Evolutionary conservation across 2,797 vertebrate genomes (phyloP).

Genomic region (Protonibea diacanthus): DNA sequence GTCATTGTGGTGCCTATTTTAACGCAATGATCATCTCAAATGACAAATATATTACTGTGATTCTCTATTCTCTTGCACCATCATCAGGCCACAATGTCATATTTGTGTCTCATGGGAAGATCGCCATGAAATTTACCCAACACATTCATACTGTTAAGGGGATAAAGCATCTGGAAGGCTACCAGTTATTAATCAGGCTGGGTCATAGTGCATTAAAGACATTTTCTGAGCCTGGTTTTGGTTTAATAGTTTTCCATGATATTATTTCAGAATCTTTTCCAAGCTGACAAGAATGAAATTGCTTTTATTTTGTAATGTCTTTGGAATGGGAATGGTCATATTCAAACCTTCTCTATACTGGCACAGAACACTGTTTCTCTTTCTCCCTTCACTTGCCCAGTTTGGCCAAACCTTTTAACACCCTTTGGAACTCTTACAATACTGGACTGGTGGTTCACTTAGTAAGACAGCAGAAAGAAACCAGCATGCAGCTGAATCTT

Average conservation of each 20-base stretch:
- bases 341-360: not conserved
- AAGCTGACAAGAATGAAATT: not conserved
- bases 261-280: slow-evolving; percentile 1
- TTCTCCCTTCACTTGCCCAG: not conserved
- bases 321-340: not conserved
- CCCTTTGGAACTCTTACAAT: slow-evolving; percentile 1
- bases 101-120: not conserved
- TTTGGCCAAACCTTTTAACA: slow-evolving; percentile 7
- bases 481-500: not conserved
- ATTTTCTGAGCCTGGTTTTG: not conserved
- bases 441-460: not conserved
- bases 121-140: not conserved
- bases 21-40: not conserved
- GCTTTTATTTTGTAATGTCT: not conserved
- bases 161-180: not conserved
- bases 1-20: not conserved
- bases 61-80: no score
- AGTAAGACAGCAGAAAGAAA: slow-evolving; percentile 1
- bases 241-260: not conserved
- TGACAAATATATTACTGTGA: no score
- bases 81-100: not conserved
- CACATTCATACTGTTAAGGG: not conserved
- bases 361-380: not conserved
- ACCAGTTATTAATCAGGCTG: slow-evolving; percentile 3
- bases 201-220: slow-evolving; percentile 6